A percentile compares a stretch with the other conserved stretches of the same genome.
phyloP scores from a whole-genome alignment of 2,888 invertebrate species.

The Emmelina monodactyla region DNA sequence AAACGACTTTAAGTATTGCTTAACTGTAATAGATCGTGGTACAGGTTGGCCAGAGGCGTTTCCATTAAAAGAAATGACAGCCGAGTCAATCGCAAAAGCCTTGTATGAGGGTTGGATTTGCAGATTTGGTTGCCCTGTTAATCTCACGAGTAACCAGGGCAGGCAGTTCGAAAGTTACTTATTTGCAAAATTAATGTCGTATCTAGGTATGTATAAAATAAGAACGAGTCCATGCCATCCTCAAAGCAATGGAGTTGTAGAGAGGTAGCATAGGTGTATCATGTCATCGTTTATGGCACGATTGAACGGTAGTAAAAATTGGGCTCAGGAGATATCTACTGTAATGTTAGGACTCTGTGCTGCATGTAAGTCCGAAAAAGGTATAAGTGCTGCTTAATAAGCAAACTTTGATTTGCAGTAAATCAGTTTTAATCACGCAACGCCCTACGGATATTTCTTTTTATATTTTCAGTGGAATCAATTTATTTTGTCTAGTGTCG shows the following conservation, averaged over 20 bases:
- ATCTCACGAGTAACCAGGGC: conserved; percentile 13
- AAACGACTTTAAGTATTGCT: conserved; percentile 12
- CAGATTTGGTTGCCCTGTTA: conserved; percentile 7
- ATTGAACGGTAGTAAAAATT: conserved; percentile 2
- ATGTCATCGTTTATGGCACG: conserved; percentile 15
- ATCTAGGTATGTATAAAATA: conserved; percentile 10
- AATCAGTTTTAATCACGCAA: too few relatives aligned
- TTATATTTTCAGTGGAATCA: too few relatives aligned
- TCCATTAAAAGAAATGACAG: conserved; percentile 15
- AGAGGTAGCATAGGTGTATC: conserved; percentile 16
- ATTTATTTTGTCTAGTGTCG: too few relatives aligned
- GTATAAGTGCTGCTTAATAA: conserved; percentile 19
- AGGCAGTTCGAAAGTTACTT: conserved; percentile 21
- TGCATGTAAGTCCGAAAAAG: conserved; percentile 14
- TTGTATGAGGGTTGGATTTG: conserved; percentile 14
- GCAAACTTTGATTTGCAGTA: too few relatives aligned
- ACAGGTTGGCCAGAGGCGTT: conserved; percentile 18
- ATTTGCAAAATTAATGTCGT: conserved; percentile 15
- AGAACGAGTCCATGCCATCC: conserved; percentile 14
- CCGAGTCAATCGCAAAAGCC: conserved; percentile 15
- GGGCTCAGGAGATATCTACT: conserved; percentile 19
- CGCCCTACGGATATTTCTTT: too few relatives aligned
- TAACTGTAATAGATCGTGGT: conserved; percentile 16
- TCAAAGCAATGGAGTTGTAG: conserved; percentile 14
- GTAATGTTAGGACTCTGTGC: conserved; percentile 22